Base-by-base conservation (phyloP, 35 echinoderm and acorn worm genomes). In the Anneissia japonica region DNA sequence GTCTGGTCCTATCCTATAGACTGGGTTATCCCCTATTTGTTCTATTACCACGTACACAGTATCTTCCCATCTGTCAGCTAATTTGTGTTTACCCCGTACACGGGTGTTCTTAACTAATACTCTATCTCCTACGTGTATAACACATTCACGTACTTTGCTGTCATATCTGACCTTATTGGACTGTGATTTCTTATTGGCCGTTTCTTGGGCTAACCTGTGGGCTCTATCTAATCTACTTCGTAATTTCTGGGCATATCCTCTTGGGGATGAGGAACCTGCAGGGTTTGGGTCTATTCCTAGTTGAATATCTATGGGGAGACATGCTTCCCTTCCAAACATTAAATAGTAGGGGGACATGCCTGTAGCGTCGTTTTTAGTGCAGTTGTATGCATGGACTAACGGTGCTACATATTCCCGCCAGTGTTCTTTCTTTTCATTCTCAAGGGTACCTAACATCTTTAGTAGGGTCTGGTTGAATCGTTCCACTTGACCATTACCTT, bases 1-100 rank as follows among this genome's bases (percentile, higher is more conserved):
- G 21, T 74, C 45, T 1, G 56, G 30, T 46, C 73, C 30, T 6
- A 90, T 75, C 2, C 36, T 55, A 81, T 85, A 90, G 2, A 90
- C 88, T 46, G 79, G 80, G 23, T 39, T 36, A 14, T 51, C 88
- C 74, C 0, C 19, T n/a, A 84, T 34, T n/a, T 35, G 77, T 36
- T 83, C 35, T 46, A 85, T 36, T 72, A 90, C 75, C 0, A 30
- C 37, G 83, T 90, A 90, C 30, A 78, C 29, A 30, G 37, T 73
- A 3, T 84, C 82, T 32, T 81, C 83, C 89, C 89, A 90, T 79
- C 75, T 39, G 37, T 90, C 89, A 1, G 89, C 89, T 28, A 90
- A 32, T 46, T 90, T 90, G 23, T 76, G 87, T 30, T 81, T 72
- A 14, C 87, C 87, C 4, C 23, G 43, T 3, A 84, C n/a, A n/a